A percentile compares a stretch with the other conserved stretches of the same genome.
Evolutionary conservation across 1,140 invertebrate genomes (phyloP).

Genomic region (Zaprionus inermis): DNA sequence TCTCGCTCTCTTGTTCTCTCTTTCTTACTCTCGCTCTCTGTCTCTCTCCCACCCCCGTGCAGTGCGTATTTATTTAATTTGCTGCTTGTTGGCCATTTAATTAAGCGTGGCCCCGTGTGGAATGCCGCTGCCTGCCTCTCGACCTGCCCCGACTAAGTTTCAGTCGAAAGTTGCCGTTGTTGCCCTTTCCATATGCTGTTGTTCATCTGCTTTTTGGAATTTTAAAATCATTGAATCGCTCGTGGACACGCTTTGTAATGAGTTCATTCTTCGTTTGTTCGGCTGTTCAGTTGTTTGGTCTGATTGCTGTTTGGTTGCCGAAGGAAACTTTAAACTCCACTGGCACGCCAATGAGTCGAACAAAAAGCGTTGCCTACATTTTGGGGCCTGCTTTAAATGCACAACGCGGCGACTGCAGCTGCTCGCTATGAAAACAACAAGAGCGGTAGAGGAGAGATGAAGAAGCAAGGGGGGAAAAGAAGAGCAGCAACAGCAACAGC

Average conservation of each 20-base stretch:
- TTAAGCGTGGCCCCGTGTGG: conserved; percentile 61
- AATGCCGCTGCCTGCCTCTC: conserved; percentile 6
- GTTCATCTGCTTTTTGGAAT: conserved; percentile 60
- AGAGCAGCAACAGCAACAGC: too few relatives aligned
- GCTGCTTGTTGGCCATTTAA: conserved; percentile 71
- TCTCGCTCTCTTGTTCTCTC: not conserved
- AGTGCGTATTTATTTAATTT: conserved; percentile 60
- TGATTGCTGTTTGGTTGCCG: conserved; percentile 6
- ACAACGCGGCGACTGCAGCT: conserved; percentile 46
- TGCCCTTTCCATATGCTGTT: not conserved
- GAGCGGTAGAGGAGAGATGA: too few relatives aligned
- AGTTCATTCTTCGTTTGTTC: conserved; percentile 56
- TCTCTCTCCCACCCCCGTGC: conserved; percentile 1
- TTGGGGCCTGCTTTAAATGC: conserved; percentile 59
- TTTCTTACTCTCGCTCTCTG: not conserved
- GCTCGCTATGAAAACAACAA: conserved; percentile 45
- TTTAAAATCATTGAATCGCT: conserved; percentile 68
- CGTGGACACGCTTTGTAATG: conserved; percentile 65
- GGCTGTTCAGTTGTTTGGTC: conserved; percentile 8
- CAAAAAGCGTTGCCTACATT: conserved; percentile 45
- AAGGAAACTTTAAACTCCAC: conserved; percentile 44
- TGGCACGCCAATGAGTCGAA: conserved; percentile 52
- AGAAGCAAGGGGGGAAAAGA: not conserved
- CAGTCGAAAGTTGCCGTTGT: conserved; percentile 40
- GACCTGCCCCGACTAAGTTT: conserved; percentile 51